Evolutionary conservation across 1,140 invertebrate species (phyloP).

Genomic region (Rhopalosiphum padi): DNA sequence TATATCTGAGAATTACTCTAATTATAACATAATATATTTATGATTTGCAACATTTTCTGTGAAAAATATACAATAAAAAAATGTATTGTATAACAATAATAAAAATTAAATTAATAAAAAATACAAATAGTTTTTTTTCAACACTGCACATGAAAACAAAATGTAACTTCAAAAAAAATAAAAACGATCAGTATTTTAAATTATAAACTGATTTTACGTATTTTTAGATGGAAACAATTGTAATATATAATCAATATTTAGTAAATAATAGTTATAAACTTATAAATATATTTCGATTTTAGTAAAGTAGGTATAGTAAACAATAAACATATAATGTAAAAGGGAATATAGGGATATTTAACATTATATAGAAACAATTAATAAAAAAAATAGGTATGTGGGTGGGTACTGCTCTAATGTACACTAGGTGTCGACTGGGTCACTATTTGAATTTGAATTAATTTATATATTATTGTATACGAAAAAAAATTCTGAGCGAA

Average conservation of each 20-base stretch:
- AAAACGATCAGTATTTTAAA: too few species aligned
- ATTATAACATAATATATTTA: neutral
- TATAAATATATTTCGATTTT: neutral
- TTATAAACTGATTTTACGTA: too few species aligned
- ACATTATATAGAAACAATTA: too few species aligned
- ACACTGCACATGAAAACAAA: neutral
- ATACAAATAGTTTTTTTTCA: neutral
- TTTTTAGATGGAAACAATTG: neutral
- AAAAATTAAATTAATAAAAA: neutral
- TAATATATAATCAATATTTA: neutral
- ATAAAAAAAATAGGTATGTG: too few species aligned
- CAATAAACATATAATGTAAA: too few species aligned
- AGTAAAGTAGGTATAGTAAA: too few species aligned
- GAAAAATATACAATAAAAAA: neutral
- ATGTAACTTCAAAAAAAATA: neutral
- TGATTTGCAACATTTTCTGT: neutral
- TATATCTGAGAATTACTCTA: neutral
- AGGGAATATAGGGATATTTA: too few species aligned
- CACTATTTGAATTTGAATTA: too few species aligned
- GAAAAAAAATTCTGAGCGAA: too few species aligned
- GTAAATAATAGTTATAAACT: neutral
- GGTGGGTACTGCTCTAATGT: too few species aligned
- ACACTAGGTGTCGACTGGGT: too few species aligned
- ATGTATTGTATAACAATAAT: neutral
- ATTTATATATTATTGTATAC: too few species aligned